Base-by-base conservation (phyloP, 2,888 invertebrate species). In the Minunthozetes semirufus region DNA sequence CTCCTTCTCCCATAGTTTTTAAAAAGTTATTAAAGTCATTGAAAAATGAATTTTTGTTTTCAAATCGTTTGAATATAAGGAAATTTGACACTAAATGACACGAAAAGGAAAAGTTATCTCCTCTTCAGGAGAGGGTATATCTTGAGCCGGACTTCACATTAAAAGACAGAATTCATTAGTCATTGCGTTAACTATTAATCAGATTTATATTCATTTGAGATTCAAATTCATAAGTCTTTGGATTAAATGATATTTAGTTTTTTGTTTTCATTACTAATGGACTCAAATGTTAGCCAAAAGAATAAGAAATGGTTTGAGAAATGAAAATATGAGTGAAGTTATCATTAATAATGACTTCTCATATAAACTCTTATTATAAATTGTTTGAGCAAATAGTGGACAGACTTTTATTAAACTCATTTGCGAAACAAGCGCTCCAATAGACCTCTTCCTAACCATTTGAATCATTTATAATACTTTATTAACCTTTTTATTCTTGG, bases 41-140 rank as follows among this genome's bases (percentile, higher is more conserved):
- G 25, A 56, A 13, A 42, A 42, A 17, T 56, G 56, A 25, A 50
- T 50, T 50, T 48, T 50, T 50, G 5, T 50, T 50, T 19, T 50
- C 19, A 50, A 9, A 11, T 19, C 25, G n/a, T 22, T 56, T 56
- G 25, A 56, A 56, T 56, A 22, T 56, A 13, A 56, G 25, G 22
- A 56, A 56, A 56, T 22, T 25, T 56, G 56, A 56, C 56, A 56
- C 56, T 56, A 56, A 56, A 56, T 56, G 56, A 56, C 56, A 56
- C 56, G 4, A 19, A 56, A 56, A 56, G 56, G 25, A 56, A 56
- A 56, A 25, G 56, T 56, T 22, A 22, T 56, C 13, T 56, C 2
- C 13, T 25, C 56, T 25, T 19, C 11, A 9, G 19, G 50, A 50
- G 19, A 25, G 25, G 13, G 53, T 25, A 56, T 56, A 56, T 56